Conservation (phyloP, 2,888 invertebrate genomes). For the Xanthorhoe spadicearia region DNA sequence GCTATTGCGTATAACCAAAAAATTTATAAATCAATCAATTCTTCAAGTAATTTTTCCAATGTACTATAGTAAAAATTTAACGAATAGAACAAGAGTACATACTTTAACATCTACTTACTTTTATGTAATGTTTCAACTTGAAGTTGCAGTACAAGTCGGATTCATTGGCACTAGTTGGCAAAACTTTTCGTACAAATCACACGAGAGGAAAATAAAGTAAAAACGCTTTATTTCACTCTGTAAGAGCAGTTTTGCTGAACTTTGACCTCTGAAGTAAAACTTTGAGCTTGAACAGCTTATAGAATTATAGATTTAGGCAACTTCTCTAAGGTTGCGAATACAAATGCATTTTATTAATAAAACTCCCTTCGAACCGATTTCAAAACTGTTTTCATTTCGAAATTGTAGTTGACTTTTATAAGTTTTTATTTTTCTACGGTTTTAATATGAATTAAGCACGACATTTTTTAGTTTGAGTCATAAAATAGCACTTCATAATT, state of each 20-base stretch:
- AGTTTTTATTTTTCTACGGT: too few species aligned
- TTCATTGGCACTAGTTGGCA: slow-evolving; percentile 27
- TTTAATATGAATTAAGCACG: neutral
- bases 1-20: too few species aligned
- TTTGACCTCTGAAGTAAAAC: neutral
- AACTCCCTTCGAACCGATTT: too few species aligned
- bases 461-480: neutral
- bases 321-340: too few species aligned
- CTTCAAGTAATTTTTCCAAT: too few species aligned
- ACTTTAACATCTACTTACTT: neutral
- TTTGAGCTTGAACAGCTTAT: neutral
- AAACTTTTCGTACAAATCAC: slow-evolving; percentile 35
- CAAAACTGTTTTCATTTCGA: too few species aligned
- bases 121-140: neutral
- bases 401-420: too few species aligned
- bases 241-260: slow-evolving; percentile 12
- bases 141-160: slow-evolving; percentile 19
- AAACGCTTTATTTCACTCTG: slow-evolving; percentile 20
- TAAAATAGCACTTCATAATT: slow-evolving; percentile 18
- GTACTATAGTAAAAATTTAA: too few species aligned
- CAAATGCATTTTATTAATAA: too few species aligned
- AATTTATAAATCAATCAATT: too few species aligned
- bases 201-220: slow-evolving; percentile 25
- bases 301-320: too few species aligned
- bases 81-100: neutral